These are phyloP conservation scores for Calidris pugnax DNA, from an alignment of 2,113 vertebrate species.

Conservation along the genomic window DNA sequence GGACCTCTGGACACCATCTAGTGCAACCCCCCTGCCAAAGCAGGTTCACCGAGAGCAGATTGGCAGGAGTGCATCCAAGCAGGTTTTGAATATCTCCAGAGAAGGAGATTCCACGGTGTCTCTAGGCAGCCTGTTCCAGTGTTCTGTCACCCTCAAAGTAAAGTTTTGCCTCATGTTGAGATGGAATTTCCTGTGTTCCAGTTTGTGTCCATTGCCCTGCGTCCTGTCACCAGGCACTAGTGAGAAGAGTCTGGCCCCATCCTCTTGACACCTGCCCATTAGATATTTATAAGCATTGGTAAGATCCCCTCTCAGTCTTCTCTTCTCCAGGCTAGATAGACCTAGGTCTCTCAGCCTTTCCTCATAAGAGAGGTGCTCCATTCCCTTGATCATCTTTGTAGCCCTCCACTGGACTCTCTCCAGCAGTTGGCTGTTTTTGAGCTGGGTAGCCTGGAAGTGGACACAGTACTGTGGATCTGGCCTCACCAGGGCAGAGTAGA, in stretches of 20 bases:
- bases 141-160: background rate
- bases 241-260: background rate
- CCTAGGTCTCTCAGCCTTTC: background rate
- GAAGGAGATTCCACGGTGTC: background rate
- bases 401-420: too few relatives aligned
- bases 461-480: background rate
- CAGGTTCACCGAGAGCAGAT: background rate
- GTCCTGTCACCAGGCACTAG: background rate
- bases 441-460: background rate
- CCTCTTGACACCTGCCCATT: background rate
- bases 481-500: background rate
- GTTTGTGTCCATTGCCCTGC: background rate
- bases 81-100: background rate
- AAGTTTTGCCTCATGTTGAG: background rate
- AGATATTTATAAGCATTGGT: background rate
- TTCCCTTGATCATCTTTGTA: background rate
- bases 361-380: background rate
- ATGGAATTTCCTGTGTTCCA: background rate
- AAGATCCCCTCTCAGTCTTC: background rate
- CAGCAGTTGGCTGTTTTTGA: background rate
- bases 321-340: background rate
- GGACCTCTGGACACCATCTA: background rate
- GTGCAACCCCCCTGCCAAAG: background rate
- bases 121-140: background rate
- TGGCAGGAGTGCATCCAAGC: background rate